These are phyloP conservation scores for Dermatemys mawii DNA, from an alignment of 2,113 vertebrate genomes.

Conservation along the genomic window DNA sequence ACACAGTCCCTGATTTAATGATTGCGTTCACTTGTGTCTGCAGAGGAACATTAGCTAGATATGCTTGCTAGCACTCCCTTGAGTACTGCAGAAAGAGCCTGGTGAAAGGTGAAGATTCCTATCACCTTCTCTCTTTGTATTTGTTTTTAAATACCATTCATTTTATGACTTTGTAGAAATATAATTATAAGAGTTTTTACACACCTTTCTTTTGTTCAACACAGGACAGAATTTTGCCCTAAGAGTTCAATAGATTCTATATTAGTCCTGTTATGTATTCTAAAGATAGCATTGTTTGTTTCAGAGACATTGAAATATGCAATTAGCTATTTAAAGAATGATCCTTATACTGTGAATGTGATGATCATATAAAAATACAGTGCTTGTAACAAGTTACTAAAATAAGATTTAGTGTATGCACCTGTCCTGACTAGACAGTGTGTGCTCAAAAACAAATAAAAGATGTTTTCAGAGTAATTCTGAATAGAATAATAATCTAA, in stretches of 20 bases:
- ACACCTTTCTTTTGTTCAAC: background rate
- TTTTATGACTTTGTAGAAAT: background rate
- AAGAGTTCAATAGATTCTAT: background rate
- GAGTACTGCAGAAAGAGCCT: background rate
- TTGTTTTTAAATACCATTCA: background rate
- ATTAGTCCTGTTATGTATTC: accelerated
- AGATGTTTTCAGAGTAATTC: background rate
- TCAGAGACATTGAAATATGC: background rate
- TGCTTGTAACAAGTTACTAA: background rate
- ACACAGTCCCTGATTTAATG: background rate
- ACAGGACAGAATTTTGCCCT: background rate
- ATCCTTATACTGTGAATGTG: background rate
- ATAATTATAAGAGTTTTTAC: background rate
- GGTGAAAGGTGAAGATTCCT: background rate
- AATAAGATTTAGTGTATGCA: background rate
- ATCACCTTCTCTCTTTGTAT: background rate
- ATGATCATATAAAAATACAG: accelerated
- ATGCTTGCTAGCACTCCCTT: background rate
- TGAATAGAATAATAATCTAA: background rate
- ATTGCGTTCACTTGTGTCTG: background rate
- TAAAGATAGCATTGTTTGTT: accelerated
- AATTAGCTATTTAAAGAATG: background rate
- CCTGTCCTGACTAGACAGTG: background rate
- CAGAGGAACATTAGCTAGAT: background rate
- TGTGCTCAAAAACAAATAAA: background rate